These are phyloP conservation scores for Pseudotriccus pelzelni DNA, from an alignment of 2,797 vertebrate genomes.

Conservation along the genomic window DNA sequence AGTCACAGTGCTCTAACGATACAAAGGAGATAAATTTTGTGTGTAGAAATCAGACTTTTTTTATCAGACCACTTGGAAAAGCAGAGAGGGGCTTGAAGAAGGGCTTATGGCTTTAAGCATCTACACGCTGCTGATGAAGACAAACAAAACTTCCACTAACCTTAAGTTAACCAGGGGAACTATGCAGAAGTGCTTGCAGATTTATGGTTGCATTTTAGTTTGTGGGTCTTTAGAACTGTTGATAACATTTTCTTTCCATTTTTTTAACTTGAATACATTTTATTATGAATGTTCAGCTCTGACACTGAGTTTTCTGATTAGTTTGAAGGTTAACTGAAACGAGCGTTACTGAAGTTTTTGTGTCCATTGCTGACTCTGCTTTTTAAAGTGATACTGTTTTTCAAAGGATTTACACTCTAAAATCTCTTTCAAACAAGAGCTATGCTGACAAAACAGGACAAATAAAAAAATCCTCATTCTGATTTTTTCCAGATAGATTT, in stretches of 20 bases:
- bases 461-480: not conserved
- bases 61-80: not conserved
- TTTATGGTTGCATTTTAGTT: not conserved
- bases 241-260: not conserved
- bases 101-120: not conserved
- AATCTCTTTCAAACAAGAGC: not conserved
- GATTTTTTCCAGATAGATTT: not conserved
- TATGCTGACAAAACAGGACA: not conserved
- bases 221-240: not conserved
- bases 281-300: not conserved
- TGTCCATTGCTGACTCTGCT: conserved; percentile 11
- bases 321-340: conserved; percentile 17
- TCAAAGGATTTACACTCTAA: not conserved
- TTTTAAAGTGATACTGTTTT: conserved; percentile 34
- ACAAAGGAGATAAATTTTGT: not conserved
- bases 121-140: not conserved
- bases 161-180: not conserved
- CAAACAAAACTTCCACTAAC: not conserved
- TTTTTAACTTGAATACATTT: not conserved
- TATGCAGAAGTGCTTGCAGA: not conserved
- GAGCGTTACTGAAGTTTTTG: not conserved
- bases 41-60: not conserved
- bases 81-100: not conserved
- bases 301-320: not conserved
- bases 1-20: not conserved